Conservation (phyloP, 1,140 invertebrate genomes). For the Orchestia grillus region DNA sequence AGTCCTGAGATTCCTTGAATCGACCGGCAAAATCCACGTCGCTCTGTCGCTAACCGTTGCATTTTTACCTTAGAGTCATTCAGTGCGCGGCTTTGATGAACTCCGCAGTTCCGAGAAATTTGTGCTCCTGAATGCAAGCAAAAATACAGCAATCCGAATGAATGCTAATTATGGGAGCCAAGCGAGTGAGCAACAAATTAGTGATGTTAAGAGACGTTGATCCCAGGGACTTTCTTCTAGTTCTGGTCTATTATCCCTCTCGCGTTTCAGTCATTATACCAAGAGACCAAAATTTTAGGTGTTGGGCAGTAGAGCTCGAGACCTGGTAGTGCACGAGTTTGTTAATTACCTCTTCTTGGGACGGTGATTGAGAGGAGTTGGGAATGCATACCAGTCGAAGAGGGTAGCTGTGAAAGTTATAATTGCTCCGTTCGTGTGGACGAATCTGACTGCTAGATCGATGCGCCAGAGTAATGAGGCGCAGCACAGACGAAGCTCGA, state of each 20-base stretch:
- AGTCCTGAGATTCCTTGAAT: background rate
- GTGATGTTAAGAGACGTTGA: background rate
- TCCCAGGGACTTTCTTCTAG: background rate
- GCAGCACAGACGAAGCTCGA: background rate
- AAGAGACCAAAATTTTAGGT: background rate
- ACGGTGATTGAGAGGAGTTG: background rate
- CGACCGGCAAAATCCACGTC: background rate
- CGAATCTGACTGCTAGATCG: background rate
- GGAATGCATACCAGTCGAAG: background rate
- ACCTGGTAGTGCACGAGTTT: background rate
- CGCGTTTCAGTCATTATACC: background rate
- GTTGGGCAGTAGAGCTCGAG: background rate
- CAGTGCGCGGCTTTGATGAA: background rate
- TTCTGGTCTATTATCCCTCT: background rate
- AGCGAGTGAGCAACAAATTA: background rate
- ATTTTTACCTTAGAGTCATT: background rate
- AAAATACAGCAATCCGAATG: background rate
- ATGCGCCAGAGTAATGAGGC: background rate
- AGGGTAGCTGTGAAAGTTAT: background rate
- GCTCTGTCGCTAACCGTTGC: background rate
- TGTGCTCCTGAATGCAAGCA: background rate
- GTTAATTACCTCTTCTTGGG: background rate
- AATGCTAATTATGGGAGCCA: background rate
- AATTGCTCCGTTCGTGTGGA: background rate
- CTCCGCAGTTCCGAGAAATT: background rate